Base-by-base conservation (phyloP, 2,113 vertebrate species). In the Orthochromis malagaraziensis region DNA sequence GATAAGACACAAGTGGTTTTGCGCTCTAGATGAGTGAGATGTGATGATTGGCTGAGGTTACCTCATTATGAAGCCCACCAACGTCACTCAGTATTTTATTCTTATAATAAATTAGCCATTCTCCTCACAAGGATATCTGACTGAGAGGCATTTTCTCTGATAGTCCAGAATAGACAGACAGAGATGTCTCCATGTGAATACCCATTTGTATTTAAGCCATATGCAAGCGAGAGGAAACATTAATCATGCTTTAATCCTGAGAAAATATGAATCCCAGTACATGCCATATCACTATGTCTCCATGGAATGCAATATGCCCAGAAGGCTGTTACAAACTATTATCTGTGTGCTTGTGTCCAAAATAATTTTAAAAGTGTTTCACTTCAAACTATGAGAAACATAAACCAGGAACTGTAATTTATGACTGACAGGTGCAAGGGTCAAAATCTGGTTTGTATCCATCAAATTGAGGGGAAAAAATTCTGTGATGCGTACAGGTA, bases 361-460 rank as follows among this genome's bases (percentile, higher is more conserved):
- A 91, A 92, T 88, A 4, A 79, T 85, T 92, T 91, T 85, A 86
- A 89, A 90, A 91, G 88, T 19, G 55, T 88, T 92, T 89, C 84
- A 90, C 92, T 93, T 90, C 75, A 89, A 70, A 92, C 91, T 89
- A 85, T 84, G 84, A 90, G 91, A 91, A 94, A 93, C 87, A 93
- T 87, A 90, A 92, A 92, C 87, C 89, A 92, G 93, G 92, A 93
- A 79, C 88, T 53, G 55, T 87, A 93, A 95, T 93, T 94, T 94
- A 96, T 90, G 90, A 89, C 88, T 60, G 80, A 89, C 89, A 87
- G 87, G 90, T 91, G 91, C 92, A 94, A 90, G 89, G 93, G 95
- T 94, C 94, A 93, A 91, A 94, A 93, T 94, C 95, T 96, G 94
- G 90, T 91, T 95, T 92, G 88, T 89, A 94, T 95, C 93, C 84